Conservation (phyloP, 1,140 invertebrate genomes). For the Pentalonia nigronervosa region DNA sequence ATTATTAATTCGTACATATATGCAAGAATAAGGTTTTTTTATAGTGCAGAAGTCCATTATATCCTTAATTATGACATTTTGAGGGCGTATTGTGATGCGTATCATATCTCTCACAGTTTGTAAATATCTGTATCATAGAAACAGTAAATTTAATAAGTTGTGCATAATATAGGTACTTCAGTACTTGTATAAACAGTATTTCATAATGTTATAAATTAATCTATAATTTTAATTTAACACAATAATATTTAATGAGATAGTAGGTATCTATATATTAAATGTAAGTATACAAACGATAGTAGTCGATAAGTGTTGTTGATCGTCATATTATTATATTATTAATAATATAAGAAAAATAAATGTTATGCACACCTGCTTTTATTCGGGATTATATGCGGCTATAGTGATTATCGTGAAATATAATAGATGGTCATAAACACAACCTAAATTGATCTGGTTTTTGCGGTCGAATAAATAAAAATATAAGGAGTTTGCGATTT, state of each 20-base stretch:
- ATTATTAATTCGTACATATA: not conserved
- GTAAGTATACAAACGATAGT: no score
- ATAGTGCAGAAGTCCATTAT: not conserved
- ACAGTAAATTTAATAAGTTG: not conserved
- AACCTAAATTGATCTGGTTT: not conserved
- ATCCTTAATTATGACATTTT: not conserved
- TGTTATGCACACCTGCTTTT: not conserved
- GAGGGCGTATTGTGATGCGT: not conserved
- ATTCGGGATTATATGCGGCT: not conserved
- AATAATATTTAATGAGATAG: not conserved
- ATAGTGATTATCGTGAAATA: not conserved
- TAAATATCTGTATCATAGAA: not conserved
- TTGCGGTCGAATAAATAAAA: not conserved
- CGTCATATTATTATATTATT: not conserved
- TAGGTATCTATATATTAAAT: no score
- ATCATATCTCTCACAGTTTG: not conserved
- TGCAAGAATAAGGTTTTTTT: not conserved
- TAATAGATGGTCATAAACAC: not conserved
- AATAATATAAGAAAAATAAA: not conserved
- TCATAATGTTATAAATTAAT: not conserved
- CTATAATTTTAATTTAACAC: not conserved
- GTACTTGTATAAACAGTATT: not conserved
- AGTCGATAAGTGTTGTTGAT: no score
- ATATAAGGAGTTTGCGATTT: not conserved
- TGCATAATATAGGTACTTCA: no score